A percentile compares a stretch with the other conserved stretches of the same genome.
These are phyloP conservation scores for Eilema griseolum DNA, from an alignment of 2,888 invertebrate species.

Conservation along the genomic window DNA sequence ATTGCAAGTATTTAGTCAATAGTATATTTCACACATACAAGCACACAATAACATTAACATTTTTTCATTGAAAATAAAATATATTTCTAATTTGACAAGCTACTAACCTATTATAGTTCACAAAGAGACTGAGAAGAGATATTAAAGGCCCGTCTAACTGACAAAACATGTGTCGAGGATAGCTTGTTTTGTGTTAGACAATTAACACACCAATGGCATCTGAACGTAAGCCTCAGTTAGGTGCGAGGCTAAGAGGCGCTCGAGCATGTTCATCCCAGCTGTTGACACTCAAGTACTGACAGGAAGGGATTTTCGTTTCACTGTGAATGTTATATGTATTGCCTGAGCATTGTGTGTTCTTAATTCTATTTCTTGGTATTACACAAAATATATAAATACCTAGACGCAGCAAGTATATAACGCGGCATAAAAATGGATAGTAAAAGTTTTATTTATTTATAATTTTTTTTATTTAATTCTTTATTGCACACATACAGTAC, in stretches of 20 bases:
- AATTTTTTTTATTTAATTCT: too few relatives aligned
- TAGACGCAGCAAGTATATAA: too few relatives aligned
- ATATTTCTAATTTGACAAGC: too few relatives aligned
- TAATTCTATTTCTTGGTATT: too few relatives aligned
- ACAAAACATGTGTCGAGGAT: not conserved
- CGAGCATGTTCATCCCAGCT: constrained; percentile 30
- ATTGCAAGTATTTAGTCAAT: too few relatives aligned
- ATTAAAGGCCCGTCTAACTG: not conserved
- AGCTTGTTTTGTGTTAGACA: not conserved
- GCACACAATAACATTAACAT: too few relatives aligned
- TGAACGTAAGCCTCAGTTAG: constrained; percentile 1
- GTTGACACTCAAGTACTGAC: constrained; percentile 12
- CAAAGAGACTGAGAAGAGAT: not conserved
- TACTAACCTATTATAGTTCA: not conserved
- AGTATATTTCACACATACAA: too few relatives aligned
- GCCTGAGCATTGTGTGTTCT: not conserved
- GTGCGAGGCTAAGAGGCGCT: constrained; percentile 9
- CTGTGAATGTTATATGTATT: not conserved
- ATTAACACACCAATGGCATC: not conserved
- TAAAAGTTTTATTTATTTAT: too few relatives aligned
- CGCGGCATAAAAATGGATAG: too few relatives aligned
- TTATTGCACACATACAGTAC: too few relatives aligned
- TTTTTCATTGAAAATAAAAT: too few relatives aligned
- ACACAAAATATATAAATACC: too few relatives aligned
- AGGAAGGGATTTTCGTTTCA: constrained; percentile 1